phyloP scores from a whole-genome alignment of 2,113 vertebrate species.

The Chlorocebus sabaeus region DNA sequence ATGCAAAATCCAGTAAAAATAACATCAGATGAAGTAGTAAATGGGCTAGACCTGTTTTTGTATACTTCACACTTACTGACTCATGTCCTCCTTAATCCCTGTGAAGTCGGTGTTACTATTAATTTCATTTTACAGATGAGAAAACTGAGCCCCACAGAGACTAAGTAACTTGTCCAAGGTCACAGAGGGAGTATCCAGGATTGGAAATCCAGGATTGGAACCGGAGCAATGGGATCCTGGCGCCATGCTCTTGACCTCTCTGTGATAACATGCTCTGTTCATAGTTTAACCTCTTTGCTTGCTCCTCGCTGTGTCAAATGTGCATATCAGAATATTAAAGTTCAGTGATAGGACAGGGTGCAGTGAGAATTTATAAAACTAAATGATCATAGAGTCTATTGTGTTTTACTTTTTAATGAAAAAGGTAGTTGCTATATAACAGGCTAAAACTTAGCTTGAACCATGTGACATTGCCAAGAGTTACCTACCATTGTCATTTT shows the following conservation, averaged over 20 bases:
- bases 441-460: not conserved
- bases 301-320: not conserved
- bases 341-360: not conserved
- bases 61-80: not conserved
- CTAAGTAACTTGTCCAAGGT: not conserved
- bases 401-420: not conserved
- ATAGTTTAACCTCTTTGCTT: not conserved
- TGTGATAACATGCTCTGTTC: not conserved
- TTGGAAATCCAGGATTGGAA: not conserved
- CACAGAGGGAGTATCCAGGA: not conserved
- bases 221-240: not conserved
- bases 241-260: not conserved
- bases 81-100: not conserved
- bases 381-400: not conserved
- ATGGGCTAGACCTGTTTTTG: rapidly evolving
- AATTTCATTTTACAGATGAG: too few species aligned
- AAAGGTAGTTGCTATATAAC: not conserved
- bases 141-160: too few species aligned
- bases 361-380: not conserved
- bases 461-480: too few species aligned
- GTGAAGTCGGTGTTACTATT: not conserved
- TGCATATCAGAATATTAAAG: not conserved
- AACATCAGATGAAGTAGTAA: too few species aligned
- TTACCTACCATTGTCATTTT: too few species aligned
- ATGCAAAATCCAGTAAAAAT: not conserved